Evolutionary conservation across 2,888 invertebrate genomes (phyloP).

Genomic region (Mantis religiosa): DNA sequence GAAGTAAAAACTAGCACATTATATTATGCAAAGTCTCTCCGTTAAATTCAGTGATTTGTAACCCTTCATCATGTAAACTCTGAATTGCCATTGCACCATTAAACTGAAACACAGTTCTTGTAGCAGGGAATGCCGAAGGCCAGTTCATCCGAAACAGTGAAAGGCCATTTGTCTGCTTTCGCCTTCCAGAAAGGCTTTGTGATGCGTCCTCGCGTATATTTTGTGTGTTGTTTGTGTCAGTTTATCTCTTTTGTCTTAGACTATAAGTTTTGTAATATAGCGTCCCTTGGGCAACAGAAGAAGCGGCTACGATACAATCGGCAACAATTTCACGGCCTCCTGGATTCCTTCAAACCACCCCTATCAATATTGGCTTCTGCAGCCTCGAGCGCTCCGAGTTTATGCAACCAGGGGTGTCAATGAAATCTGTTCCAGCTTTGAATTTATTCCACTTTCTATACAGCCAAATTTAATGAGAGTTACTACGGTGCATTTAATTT

Average conservation of each 20-base stretch:
- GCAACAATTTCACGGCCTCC: constrained; percentile 4
- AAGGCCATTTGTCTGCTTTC: background rate
- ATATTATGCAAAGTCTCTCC: too few species aligned
- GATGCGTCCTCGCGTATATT: background rate
- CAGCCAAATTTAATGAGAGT: too few species aligned
- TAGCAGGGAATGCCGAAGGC: background rate
- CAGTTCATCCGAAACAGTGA: background rate
- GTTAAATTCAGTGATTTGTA: too few species aligned
- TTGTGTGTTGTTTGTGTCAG: background rate
- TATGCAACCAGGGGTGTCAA: background rate
- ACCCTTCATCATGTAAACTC: too few species aligned
- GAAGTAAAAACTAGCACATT: too few species aligned
- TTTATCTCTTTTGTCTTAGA: background rate
- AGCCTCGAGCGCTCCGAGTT: background rate
- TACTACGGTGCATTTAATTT: too few species aligned
- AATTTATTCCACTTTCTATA: too few species aligned
- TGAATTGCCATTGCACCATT: too few species aligned
- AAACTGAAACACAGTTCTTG: too few species aligned
- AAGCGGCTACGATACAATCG: background rate
- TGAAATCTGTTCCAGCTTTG: background rate
- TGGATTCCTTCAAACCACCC: background rate
- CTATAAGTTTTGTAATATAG: background rate
- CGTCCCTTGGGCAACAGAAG: background rate
- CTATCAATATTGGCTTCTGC: background rate
- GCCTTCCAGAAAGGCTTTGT: background rate